phyloP scores from a whole-genome alignment of 2,888 invertebrate species.

The Agrenia bidenticulata region DNA sequence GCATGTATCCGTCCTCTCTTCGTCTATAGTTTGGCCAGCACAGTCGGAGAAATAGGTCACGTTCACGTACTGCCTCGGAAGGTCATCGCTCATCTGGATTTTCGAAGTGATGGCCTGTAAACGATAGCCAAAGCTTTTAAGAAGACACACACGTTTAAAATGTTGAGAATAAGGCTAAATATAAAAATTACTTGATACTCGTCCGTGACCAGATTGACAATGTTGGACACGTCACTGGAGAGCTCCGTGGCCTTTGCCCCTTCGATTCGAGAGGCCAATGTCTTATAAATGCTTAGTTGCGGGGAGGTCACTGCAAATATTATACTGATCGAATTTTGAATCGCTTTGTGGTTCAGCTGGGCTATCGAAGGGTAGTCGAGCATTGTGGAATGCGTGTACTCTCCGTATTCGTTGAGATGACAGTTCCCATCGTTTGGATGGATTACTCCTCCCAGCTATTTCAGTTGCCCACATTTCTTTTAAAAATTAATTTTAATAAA shows the following conservation, averaged over 20 bases:
- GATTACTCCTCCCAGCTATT: constrained; percentile 81
- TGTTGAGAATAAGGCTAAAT: no score
- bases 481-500: not conserved
- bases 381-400: constrained; percentile 77
- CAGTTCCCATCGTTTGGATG: constrained; percentile 91
- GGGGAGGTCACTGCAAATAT: constrained; percentile 98
- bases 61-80: constrained; percentile 27
- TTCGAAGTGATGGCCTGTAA: constrained; percentile 28
- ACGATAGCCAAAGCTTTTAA: not conserved
- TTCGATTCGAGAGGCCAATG: constrained; percentile 82
- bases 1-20: constrained; percentile 25
- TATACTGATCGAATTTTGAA: constrained; percentile 90
- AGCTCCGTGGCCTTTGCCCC: constrained; percentile 87
- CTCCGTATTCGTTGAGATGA: constrained; percentile 70
- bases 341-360: constrained; percentile 71
- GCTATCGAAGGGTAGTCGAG: constrained; percentile 98
- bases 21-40: not conserved
- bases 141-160: no score
- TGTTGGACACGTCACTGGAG: constrained; percentile 90
- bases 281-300: no score
- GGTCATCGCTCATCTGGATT: constrained; percentile 33
- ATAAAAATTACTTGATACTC: constrained; percentile 72
- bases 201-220: constrained; percentile 88
- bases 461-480: not conserved
- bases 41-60: constrained; percentile 35